Evolutionary conservation across 2,113 vertebrate species (phyloP).

Genomic region (Peromyscus maniculatus): DNA sequence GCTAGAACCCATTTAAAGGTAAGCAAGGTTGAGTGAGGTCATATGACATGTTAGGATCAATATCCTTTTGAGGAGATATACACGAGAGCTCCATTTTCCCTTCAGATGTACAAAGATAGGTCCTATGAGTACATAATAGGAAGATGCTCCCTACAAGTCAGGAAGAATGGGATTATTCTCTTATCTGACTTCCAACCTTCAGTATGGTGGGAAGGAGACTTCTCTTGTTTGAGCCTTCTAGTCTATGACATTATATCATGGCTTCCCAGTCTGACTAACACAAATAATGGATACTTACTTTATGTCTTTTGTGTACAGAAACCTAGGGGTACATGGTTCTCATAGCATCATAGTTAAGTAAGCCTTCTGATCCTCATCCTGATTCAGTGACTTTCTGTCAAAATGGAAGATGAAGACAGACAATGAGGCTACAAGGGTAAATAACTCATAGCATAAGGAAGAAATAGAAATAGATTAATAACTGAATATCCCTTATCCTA

Average conservation of each 20-base stretch:
- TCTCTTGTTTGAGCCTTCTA: not conserved
- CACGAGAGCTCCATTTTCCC: not conserved
- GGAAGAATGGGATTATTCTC: not conserved
- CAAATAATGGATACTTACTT: conserved; percentile 4
- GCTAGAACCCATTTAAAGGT: not conserved
- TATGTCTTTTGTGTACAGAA: not conserved
- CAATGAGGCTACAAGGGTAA: conserved; percentile 34
- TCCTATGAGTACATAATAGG: not conserved
- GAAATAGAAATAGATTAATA: not conserved
- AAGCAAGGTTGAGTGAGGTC: not conserved
- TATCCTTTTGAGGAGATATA: conserved; percentile 18
- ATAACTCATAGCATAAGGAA: conserved; percentile 9
- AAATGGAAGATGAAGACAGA: conserved; percentile 16
- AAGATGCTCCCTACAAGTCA: not conserved
- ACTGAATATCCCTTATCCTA: not conserved
- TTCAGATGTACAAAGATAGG: not conserved
- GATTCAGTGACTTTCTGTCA: not conserved
- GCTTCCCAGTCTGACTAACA: not conserved
- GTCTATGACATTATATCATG: not conserved
- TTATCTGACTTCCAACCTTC: not conserved
- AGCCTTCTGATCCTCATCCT: not conserved
- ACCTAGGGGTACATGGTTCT: not conserved
- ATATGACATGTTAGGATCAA: not conserved
- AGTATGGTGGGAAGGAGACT: not conserved
- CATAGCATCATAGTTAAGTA: not conserved